Conservation (phyloP, 2,888 invertebrate species). For the Tineola bisselliella region DNA sequence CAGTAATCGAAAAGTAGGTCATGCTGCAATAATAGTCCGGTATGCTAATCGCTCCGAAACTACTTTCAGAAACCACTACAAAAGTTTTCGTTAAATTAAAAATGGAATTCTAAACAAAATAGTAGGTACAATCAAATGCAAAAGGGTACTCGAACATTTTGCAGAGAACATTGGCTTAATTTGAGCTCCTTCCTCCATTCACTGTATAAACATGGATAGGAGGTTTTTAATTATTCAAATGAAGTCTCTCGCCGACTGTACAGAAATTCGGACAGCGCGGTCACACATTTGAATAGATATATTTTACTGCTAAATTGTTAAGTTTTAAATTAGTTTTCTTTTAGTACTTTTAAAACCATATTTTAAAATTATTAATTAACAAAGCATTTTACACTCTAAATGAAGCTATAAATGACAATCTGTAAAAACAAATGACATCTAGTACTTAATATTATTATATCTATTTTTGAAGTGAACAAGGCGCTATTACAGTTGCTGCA, state of each 20-base stretch:
- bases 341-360: neutral
- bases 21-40: too few relatives aligned
- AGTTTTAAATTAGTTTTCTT: neutral
- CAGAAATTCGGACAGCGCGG: neutral
- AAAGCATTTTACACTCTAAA: too few relatives aligned
- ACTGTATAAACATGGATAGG: slow-evolving; percentile 7
- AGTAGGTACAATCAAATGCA: neutral
- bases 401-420: too few relatives aligned
- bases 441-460: too few relatives aligned
- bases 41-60: neutral
- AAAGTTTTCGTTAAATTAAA: neutral
- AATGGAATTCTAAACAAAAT: neutral
- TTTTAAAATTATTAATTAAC: too few relatives aligned
- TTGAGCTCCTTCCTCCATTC: neutral
- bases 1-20: too few relatives aligned
- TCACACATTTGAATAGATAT: neutral
- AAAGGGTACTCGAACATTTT: neutral
- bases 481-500: too few relatives aligned
- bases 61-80: neutral
- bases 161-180: neutral
- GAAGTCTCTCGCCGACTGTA: neutral
- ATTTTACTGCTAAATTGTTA: neutral
- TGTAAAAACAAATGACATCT: too few relatives aligned
- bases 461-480: too few relatives aligned
- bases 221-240: slow-evolving; percentile 9